Conservation (phyloP, 1,140 invertebrate species). For the Heterodera schachtii region DNA sequence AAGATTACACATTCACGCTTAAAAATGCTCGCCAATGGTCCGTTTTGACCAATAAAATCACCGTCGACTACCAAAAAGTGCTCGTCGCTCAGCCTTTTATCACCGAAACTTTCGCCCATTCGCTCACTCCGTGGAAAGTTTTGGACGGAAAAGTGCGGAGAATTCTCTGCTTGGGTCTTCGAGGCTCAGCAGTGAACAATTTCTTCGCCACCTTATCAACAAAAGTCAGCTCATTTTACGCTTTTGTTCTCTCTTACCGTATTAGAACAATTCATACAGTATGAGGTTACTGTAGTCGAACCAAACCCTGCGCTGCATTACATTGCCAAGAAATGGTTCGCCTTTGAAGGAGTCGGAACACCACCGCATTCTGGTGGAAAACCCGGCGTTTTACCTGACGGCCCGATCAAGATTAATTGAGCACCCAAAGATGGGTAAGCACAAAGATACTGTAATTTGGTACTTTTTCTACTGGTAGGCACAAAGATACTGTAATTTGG, state of each 20-base stretch:
- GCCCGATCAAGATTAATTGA: constrained; percentile 14
- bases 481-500: background rate
- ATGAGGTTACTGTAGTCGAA: constrained; percentile 23
- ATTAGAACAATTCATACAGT: background rate
- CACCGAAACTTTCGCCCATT: constrained; percentile 23
- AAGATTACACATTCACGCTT: constrained; percentile 24
- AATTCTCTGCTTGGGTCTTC: constrained; percentile 23
- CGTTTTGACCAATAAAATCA: constrained; percentile 4
- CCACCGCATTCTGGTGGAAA: constrained; percentile 21
- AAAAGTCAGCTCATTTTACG: constrained; percentile 4
- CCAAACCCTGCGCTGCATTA: constrained; percentile 20
- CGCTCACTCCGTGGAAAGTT: constrained; percentile 15
- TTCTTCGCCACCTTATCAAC: constrained; percentile 27
- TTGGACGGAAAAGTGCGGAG: constrained; percentile 20
- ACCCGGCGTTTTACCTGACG: constrained; percentile 20
- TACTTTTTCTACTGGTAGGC: background rate
- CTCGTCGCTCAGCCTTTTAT: constrained; percentile 21
- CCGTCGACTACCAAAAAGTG: constrained; percentile 24
- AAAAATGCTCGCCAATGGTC: constrained; percentile 33
- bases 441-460: too few species aligned
- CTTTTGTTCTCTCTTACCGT: background rate
- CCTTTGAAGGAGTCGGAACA: constrained; percentile 13
- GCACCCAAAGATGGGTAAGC: background rate
- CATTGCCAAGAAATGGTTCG: constrained; percentile 23
- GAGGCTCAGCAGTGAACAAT: constrained; percentile 20